Evolutionary conservation across 2,113 vertebrate species (phyloP).

Genomic region (Hiodon alosoides): DNA sequence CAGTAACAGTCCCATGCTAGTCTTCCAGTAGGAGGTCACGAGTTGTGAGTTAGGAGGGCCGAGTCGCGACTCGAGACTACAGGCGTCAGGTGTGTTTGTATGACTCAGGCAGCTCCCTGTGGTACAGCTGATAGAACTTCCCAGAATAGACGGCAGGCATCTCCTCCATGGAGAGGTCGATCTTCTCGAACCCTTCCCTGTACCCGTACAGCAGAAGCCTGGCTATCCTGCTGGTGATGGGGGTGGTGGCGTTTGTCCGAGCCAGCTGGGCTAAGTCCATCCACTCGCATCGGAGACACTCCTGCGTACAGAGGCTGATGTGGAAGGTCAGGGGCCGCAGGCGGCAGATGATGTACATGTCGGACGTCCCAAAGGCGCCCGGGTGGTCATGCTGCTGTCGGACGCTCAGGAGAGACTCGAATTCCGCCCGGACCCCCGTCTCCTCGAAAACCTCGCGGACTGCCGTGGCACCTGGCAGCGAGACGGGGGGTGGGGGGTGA

Average conservation of each 20-base stretch:
- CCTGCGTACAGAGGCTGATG: conserved; percentile 79
- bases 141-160: conserved; percentile 75
- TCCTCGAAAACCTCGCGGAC: conserved; percentile 90
- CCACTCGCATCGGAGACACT: conserved; percentile 86
- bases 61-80: background rate
- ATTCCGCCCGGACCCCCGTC: conserved; percentile 82
- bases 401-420: conserved; percentile 82
- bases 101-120: conserved; percentile 66
- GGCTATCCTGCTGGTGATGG: conserved; percentile 76
- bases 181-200: conserved; percentile 69
- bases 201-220: conserved; percentile 74
- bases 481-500: background rate
- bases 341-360: conserved; percentile 88
- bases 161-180: conserved; percentile 77
- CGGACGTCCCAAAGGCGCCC: conserved; percentile 82
- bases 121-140: conserved; percentile 81
- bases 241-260: conserved; percentile 57
- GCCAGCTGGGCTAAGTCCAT: conserved; percentile 70
- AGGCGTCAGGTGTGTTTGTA: conserved; percentile 25
- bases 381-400: conserved; percentile 86
- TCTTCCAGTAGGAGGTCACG: too few species aligned
- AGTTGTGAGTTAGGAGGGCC: background rate
- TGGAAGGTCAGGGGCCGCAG: conserved; percentile 71
- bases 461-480: conserved; percentile 73
- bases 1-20: too few species aligned